phyloP scores from a whole-genome alignment of 2,888 invertebrate genomes.

The Girardia tigrina region DNA sequence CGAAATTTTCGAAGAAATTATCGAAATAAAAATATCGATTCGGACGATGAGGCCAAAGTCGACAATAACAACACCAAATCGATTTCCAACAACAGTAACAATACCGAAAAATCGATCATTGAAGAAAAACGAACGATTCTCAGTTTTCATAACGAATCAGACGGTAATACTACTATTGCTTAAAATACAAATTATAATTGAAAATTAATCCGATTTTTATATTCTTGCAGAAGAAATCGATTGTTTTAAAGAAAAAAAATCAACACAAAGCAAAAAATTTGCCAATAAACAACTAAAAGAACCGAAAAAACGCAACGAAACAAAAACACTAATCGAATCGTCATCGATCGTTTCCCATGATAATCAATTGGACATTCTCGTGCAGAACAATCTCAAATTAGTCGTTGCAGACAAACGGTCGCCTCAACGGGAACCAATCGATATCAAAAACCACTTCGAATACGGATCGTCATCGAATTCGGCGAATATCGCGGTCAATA shows the following conservation, averaged over 20 bases:
- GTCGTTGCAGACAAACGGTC: too few relatives aligned
- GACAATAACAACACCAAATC: neutral
- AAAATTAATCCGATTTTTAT: neutral
- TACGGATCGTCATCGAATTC: neutral
- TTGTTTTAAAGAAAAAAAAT: slow-evolving; percentile 6
- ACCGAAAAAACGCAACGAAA: neutral
- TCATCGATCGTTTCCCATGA: neutral
- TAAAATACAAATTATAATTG: too few relatives aligned
- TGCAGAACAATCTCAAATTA: neutral
- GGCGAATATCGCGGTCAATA: neutral
- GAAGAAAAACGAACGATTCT: neutral
- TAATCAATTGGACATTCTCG: neutral
- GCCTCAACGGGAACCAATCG: neutral
- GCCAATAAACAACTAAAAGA: neutral
- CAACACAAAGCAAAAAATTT: neutral
- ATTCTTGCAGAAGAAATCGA: neutral
- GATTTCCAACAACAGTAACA: too few relatives aligned
- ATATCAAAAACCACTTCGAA: neutral
- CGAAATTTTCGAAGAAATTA: neutral
- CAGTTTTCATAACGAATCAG: neutral
- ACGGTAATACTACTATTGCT: too few relatives aligned
- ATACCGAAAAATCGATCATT: neutral
- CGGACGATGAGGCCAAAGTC: neutral
- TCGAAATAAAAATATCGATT: slow-evolving; percentile 10
- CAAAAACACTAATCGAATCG: neutral